Conservation (phyloP, 2,797 vertebrate species). For the Pyrocephalus nanus region DNA sequence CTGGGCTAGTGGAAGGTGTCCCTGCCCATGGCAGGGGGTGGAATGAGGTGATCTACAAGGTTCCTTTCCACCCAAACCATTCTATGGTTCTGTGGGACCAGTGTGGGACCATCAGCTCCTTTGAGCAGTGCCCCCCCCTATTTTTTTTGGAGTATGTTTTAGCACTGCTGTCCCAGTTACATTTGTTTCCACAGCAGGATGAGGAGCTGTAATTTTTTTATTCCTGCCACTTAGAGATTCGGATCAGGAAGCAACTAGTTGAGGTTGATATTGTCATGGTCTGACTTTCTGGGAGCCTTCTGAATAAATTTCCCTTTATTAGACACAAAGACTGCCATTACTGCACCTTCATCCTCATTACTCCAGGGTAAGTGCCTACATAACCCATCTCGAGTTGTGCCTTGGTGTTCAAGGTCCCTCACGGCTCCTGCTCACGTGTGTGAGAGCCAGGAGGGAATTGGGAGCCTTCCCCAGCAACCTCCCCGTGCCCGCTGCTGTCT, state of each 20-base stretch:
- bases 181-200: fast-evolving
- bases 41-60: not conserved
- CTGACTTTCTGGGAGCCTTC: not conserved
- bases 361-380: not conserved
- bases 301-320: conserved; percentile 60
- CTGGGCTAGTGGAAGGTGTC: not conserved
- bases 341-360: conserved; percentile 21
- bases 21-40: not conserved
- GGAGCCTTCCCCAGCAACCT: not conserved
- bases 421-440: not conserved
- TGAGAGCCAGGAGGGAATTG: not conserved
- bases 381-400: not conserved
- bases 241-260: not conserved
- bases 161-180: not conserved
- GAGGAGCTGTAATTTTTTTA: not conserved
- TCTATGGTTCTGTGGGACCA: not conserved
- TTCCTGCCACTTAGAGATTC: not conserved
- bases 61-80: not conserved
- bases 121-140: fast-evolving
- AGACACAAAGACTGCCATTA: not conserved
- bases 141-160: not conserved
- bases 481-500: not conserved
- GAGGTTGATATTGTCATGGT: not conserved
- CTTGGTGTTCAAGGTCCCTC: not conserved
- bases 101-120: not conserved